Percentiles rank a stretch among this genome's conserved stretches.
Conservation (phyloP, 2,113 vertebrate species). For the Mola mola region DNA sequence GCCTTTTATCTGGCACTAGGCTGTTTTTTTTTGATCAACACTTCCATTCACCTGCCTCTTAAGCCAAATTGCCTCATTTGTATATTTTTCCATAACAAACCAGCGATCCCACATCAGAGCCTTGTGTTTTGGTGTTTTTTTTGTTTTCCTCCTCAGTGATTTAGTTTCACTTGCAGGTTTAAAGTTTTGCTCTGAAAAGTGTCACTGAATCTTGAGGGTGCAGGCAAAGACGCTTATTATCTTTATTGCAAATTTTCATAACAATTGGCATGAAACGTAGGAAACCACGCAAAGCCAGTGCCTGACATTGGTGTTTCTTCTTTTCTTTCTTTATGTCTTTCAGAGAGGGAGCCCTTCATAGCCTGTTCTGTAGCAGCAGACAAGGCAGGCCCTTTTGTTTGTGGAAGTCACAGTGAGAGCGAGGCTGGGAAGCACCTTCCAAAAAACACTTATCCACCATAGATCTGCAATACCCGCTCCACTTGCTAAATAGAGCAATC, state of each 20-base stretch:
- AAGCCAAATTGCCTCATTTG: constrained; percentile 68
- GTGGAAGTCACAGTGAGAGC: constrained; percentile 77
- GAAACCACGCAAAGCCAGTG: constrained; percentile 54
- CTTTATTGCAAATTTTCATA: too few species aligned
- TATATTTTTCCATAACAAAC: constrained; percentile 43
- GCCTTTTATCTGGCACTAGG: constrained; percentile 64
- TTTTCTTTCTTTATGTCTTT: constrained; percentile 84
- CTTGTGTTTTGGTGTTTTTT: not conserved
- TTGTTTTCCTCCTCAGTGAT: constrained; percentile 7
- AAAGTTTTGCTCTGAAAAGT: constrained; percentile 70
- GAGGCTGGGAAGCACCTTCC: constrained; percentile 69
- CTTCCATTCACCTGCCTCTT: constrained; percentile 63
- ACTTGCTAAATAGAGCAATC: constrained; percentile 69
- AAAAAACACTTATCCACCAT: constrained; percentile 71
- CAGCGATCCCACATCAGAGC: constrained; percentile 26
- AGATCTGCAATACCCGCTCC: constrained; percentile 73
- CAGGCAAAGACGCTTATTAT: constrained; percentile 26
- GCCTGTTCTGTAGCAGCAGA: constrained; percentile 81
- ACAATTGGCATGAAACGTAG: constrained; percentile 72
- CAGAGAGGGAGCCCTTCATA: constrained; percentile 82
- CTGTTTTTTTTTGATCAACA: constrained; percentile 67
- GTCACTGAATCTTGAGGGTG: constrained; percentile 28
- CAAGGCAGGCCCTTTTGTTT: constrained; percentile 83
- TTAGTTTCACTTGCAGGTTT: constrained; percentile 49
- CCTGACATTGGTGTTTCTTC: constrained; percentile 80